Base-by-base conservation (phyloP, 2,888 invertebrate species). In the Mesorhabditis belari region DNA sequence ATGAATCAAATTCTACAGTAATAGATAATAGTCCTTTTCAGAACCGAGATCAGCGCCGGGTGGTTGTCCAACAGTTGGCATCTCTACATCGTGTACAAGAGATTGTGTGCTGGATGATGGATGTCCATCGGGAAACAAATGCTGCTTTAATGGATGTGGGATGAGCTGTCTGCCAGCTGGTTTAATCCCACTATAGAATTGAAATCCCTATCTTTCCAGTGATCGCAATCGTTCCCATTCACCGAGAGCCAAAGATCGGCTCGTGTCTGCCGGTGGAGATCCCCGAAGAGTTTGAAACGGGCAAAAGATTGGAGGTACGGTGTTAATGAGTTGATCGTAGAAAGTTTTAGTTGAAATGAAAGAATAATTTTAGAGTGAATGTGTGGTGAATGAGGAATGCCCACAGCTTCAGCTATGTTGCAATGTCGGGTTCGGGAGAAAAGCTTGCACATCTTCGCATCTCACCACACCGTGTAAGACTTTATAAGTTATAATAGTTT, bases 81-180 rank as follows among this genome's bases (percentile, higher is more conserved):
- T 66, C n/a, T 60, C 64, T 57, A 27, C 63, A n/a, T 60, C 61
- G 29, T 75, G 76, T 57, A 49, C 58, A 9, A 58, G 69, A 26
- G 57, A 66, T 28, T 77, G 77, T 61, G 63, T 63, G 49, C 51
- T 66, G 2, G 78, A 78, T 57, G 61, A 56, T 4, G 71, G 76
- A 29, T 78, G 78, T 55, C 35, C 58, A n/a, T 23, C 49, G 6
- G 50, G 54, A 5, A 65, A 76, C 24, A 77, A 75, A 57, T 79
- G 79, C 59, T 79, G 79, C 60, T 74, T 70, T 63, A 74, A 74
- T 55, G 79, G 79, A 5, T 79, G 79, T 58, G 77, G 79, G 5
- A 54, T 76, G 25, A 62, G 63, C 9, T 78, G 78, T 60, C 55
- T 64, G 26, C 58, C 64, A 44, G 60, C 69, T 51, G 62, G 62